Percentiles rank a stretch among this genome's conserved stretches.
Conservation (phyloP, 35 echinoderm and acorn worm genomes). For the Amphiura filiformis region DNA sequence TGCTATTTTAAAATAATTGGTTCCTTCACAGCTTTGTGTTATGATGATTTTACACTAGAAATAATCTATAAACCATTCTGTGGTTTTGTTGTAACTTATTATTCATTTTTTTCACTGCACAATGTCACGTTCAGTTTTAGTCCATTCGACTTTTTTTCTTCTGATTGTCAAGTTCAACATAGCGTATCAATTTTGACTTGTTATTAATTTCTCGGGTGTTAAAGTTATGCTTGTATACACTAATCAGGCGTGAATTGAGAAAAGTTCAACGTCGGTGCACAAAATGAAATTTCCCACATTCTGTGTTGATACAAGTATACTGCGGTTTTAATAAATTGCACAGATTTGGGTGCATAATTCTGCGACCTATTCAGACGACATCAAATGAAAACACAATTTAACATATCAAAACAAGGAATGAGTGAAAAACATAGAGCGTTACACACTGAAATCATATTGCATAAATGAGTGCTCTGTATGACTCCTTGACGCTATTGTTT, state of each 20-base stretch:
- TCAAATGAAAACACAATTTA: neutral
- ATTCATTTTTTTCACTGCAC: neutral
- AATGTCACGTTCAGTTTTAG: neutral
- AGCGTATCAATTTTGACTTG: conserved; percentile 5
- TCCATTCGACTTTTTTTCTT: neutral
- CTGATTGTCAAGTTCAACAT: neutral
- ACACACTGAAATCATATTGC: neutral
- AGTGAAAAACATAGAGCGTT: neutral
- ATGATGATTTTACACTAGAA: neutral
- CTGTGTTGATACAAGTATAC: neutral
- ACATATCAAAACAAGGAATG: neutral
- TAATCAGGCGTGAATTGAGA: neutral
- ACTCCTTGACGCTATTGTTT: neutral
- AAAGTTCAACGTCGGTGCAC: neutral
- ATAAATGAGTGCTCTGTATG: neutral
- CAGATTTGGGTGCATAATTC: neutral
- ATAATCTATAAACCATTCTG: neutral
- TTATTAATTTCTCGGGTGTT: conserved; percentile 11
- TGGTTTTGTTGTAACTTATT: neutral
- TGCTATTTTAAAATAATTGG: neutral
- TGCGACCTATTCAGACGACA: neutral
- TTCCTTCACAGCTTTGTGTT: neutral
- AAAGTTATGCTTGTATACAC: neutral
- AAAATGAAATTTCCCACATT: neutral
- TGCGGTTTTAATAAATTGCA: neutral